Conservation (phyloP, 1,140 invertebrate species). For the Hypothenemus hampei region DNA sequence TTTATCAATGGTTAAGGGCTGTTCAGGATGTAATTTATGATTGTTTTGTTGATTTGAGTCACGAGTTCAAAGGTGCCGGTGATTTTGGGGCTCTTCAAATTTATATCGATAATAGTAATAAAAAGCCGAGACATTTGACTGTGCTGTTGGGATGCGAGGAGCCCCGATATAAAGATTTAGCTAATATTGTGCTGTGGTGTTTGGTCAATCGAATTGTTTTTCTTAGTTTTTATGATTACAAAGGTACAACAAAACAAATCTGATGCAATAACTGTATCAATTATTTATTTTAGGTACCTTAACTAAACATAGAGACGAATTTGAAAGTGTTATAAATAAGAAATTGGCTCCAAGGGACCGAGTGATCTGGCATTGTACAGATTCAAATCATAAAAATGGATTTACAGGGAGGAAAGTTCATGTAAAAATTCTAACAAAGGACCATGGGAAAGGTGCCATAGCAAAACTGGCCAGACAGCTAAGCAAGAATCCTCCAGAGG, state of each 20-base stretch:
- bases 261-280: constrained; percentile 2
- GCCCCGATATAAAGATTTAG: constrained; percentile 49
- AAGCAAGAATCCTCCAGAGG: constrained; percentile 36
- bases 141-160: constrained; percentile 50
- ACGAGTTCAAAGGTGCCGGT: constrained; percentile 17
- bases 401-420: constrained; percentile 44
- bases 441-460: constrained; percentile 55
- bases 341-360: constrained; percentile 47
- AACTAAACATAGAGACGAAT: constrained; percentile 51
- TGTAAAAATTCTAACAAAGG: constrained; percentile 47
- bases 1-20: constrained; percentile 22
- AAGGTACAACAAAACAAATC: constrained; percentile 50
- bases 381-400: constrained; percentile 55
- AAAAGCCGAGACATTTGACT: constrained; percentile 50
- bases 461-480: constrained; percentile 45
- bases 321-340: constrained; percentile 52
- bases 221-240: constrained; percentile 65
- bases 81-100: constrained; percentile 18
- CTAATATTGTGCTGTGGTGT: constrained; percentile 61
- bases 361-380: constrained; percentile 53
- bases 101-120: constrained; percentile 25
- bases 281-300: constrained; percentile 49
- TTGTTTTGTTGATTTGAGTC: constrained; percentile 26
- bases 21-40: constrained; percentile 4
- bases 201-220: constrained; percentile 57